Percentiles rank a stretch among this genome's conserved stretches.
These are phyloP conservation scores for Polydrusus tereticollis DNA, from an alignment of 2,888 invertebrate species.

Conservation along the genomic window DNA sequence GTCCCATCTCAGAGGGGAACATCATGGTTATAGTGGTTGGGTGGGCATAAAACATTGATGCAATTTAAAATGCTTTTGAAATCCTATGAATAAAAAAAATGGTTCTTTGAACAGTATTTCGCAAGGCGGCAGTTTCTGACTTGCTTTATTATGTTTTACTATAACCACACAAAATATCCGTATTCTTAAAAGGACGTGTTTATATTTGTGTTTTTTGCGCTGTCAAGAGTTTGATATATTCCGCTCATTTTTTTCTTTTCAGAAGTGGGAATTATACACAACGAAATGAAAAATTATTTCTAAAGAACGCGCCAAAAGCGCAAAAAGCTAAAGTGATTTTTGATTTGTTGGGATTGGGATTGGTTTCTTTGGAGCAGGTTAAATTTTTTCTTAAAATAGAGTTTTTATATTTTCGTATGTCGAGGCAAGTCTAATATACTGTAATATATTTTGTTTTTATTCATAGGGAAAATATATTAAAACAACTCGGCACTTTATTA, in stretches of 20 bases:
- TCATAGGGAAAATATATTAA: too few relatives aligned
- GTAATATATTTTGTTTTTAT: too few relatives aligned
- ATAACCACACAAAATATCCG: conserved; percentile 7
- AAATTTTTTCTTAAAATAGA: too few relatives aligned
- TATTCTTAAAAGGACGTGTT: conserved; percentile 12
- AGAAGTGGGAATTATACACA: conserved; percentile 39
- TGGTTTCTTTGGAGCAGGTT: background rate
- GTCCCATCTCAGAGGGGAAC: conserved; percentile 13
- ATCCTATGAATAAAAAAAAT: background rate
- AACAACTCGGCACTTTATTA: too few relatives aligned
- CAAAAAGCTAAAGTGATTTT: conserved; percentile 32
- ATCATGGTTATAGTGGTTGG: conserved; percentile 13
- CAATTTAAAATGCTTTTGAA: too few relatives aligned
- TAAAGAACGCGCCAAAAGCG: conserved; percentile 21
- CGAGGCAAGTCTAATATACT: too few relatives aligned
- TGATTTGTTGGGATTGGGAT: background rate
- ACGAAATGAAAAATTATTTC: conserved; percentile 42
- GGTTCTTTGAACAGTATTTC: too few relatives aligned
- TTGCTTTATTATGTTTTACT: background rate
- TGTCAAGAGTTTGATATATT: conserved; percentile 39
- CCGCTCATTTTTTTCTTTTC: conserved; percentile 25
- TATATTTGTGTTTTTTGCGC: conserved; percentile 21
- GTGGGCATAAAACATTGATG: background rate
- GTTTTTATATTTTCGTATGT: too few relatives aligned
- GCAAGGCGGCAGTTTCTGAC: too few relatives aligned